Percentiles rank a stretch among this genome's conserved stretches.
phyloP scores from a whole-genome alignment of 2,797 vertebrate genomes.

The Neosalanx taihuensis region DNA sequence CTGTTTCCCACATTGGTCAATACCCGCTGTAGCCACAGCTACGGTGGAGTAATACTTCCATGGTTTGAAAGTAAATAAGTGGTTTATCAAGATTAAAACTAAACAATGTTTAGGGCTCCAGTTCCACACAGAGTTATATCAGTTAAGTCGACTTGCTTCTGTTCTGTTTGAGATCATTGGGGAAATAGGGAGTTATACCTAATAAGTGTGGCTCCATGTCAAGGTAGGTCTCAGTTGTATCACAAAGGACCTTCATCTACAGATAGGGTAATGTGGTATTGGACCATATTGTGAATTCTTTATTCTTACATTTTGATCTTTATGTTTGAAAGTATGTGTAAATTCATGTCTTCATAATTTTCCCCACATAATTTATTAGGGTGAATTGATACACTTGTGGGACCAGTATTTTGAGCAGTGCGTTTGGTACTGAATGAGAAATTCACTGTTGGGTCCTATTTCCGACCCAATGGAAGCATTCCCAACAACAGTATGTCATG shows the following conservation, averaged over 20 bases:
- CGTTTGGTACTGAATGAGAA: background rate
- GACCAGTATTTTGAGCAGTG: background rate
- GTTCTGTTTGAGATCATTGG: background rate
- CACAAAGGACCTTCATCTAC: background rate
- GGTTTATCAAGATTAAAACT: conserved; percentile 16
- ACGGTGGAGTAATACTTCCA: conserved; percentile 26
- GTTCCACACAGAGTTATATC: conserved; percentile 44
- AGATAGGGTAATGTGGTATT: background rate
- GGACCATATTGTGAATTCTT: background rate
- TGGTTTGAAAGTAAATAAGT: conserved; percentile 10
- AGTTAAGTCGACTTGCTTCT: conserved; percentile 1
- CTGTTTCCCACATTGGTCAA: conserved; percentile 28
- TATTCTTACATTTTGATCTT: conserved; percentile 23
- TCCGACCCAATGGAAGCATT: conserved; percentile 10
- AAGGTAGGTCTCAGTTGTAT: background rate
- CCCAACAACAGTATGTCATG: background rate
- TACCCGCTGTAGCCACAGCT: conserved; percentile 22
- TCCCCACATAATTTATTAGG: background rate
- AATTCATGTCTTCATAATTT: conserved; percentile 23
- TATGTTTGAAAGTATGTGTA: conserved; percentile 29
- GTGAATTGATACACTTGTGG: background rate
- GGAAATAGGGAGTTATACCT: conserved; percentile 13
- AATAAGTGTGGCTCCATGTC: conserved; percentile 32
- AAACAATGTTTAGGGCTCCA: conserved; percentile 28
- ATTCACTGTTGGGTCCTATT: background rate